Base-by-base conservation (phyloP, 2,888 invertebrate genomes). In the Seladonia tumulorum region DNA sequence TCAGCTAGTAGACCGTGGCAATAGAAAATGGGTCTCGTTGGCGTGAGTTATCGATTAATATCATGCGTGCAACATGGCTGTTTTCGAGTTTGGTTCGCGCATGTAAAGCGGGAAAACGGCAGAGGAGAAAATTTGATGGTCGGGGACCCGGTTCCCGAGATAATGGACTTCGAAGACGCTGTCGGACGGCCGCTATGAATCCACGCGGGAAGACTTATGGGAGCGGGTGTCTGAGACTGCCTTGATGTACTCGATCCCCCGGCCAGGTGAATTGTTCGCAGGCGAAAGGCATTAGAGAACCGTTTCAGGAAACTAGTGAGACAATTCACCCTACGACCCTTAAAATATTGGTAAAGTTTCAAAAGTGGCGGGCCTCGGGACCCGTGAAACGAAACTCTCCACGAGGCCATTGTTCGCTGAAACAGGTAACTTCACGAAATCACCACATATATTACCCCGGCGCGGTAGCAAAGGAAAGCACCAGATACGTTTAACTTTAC, bases 261-360 rank as follows among this genome's bases (percentile, higher is more conserved):
- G 85, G 89, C 91, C 91, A 89, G 91, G 92, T 92, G 91, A 93
- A 92, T 88, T 90, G 90, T 86, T 91, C 88, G 90, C 86, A 83
- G 82, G 81, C 83, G 88, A 90, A 90, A 90, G 91, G 90, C 92
- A 92, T 93, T 92, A 91, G 91, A 91, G 91, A 92, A 89, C 91
- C 91, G 91, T 86, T 83, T 82, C 80, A 85, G 87, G 86, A 88
- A 86, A 83, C 86, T 89, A 83, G 86, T 82, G 84, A 82, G 89
- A 91, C 88, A 88, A 92, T 91, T 91, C 89, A 84, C 80, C 89
- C 85, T 85, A 86, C 90, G 90, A 83, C 90, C 92, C 88, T 90
- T 94, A 91, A 94, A 94, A 94, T 94, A 94, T 94, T 89, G 94
- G 89, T 88, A 85, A 94, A 94, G 93, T 94, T 94, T 92, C 91